Evolutionary conservation across 2,888 invertebrate genomes (phyloP), one percentile per base, ranked within the genome.

Genomic region (Ophioninae sp.): DNA sequence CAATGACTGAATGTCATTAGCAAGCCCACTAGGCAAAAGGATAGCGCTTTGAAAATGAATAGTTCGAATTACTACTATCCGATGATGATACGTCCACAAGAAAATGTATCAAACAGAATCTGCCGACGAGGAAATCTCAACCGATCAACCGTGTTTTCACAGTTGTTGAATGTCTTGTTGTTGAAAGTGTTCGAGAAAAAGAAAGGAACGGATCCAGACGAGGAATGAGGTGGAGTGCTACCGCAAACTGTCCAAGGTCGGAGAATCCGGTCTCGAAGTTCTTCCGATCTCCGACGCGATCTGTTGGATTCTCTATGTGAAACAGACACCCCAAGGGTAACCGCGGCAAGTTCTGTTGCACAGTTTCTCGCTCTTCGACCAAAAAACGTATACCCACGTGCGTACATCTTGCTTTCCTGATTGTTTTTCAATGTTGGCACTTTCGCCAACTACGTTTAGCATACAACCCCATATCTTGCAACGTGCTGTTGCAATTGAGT

Each of bases 281-380:
- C 65, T 64, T 64, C 65, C 41, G 56, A 83, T 83, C 83, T 69
- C 61, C 81, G 78, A 83, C 81, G 78, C 81, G 74, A 83, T 83
- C 83, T 83, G 58, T 59, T 74, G 64, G 23, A 68, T 56, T 39
- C 20, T 37, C 63, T 37, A 17, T 10, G 37, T 20, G 20, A 37
- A 56, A 56, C 17, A 56, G 41, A 76, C 23, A 76, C 23, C 41
- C 58, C 8, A n/a, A 67, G 68, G 17, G 76, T 59, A 41, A 10
- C 10, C 20, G 23, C 37, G 64, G 68, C 10, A 67, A 76, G 64
- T 39, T 73, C 67, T 44, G 64, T 17, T 51, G 64, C 44, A 73
- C 69, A 64, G 69, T 44, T 81, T 74, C 61, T 78, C 81, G 78
- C 73, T 81, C 78, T 81, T 81, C 69, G 22, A 20, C 7, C 64